Percentiles rank a stretch among this genome's conserved stretches.
phyloP scores from a whole-genome alignment of 1,140 invertebrate genomes.

The Hycleus cichorii region DNA sequence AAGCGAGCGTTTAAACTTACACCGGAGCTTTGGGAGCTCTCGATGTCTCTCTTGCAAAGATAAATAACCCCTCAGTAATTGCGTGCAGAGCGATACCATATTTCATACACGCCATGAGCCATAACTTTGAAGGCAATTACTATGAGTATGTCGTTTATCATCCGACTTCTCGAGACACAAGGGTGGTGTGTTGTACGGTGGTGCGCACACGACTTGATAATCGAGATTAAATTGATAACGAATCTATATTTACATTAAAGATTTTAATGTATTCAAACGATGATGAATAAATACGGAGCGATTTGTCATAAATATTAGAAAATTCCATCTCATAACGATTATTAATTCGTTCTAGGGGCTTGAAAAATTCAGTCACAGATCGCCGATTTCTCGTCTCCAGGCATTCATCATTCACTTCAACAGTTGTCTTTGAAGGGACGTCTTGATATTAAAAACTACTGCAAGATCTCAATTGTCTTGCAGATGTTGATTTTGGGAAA shows the following conservation, averaged over 20 bases:
- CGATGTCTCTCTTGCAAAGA: constrained; percentile 38
- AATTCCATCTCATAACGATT: too few relatives aligned
- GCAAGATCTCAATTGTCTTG: too few relatives aligned
- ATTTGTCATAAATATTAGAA: too few relatives aligned
- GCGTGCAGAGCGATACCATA: constrained; percentile 51
- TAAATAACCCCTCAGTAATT: constrained; percentile 51
- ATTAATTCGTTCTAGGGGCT: too few relatives aligned
- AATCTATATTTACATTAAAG: constrained; percentile 18
- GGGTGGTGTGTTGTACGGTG: constrained; percentile 4
- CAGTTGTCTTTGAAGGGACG: too few relatives aligned
- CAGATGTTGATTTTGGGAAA: background rate
- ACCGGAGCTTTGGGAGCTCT: constrained; percentile 15
- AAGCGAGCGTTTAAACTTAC: constrained; percentile 21
- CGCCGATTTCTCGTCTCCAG: too few relatives aligned
- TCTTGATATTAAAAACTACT: too few relatives aligned
- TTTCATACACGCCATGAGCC: constrained; percentile 49
- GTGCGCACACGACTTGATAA: constrained; percentile 23
- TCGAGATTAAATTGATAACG: constrained; percentile 34
- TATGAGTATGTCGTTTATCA: constrained; percentile 51
- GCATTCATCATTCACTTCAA: too few relatives aligned
- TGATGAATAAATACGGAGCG: too few relatives aligned
- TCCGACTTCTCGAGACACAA: constrained; percentile 31
- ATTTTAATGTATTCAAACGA: too few relatives aligned
- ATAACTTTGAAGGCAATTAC: constrained; percentile 54
- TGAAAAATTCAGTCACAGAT: too few relatives aligned